A percentile compares a stretch with the other conserved stretches of the same genome.
These are phyloP conservation scores for Mastomys coucha DNA, from an alignment of 2,113 vertebrate genomes.

Conservation along the genomic window DNA sequence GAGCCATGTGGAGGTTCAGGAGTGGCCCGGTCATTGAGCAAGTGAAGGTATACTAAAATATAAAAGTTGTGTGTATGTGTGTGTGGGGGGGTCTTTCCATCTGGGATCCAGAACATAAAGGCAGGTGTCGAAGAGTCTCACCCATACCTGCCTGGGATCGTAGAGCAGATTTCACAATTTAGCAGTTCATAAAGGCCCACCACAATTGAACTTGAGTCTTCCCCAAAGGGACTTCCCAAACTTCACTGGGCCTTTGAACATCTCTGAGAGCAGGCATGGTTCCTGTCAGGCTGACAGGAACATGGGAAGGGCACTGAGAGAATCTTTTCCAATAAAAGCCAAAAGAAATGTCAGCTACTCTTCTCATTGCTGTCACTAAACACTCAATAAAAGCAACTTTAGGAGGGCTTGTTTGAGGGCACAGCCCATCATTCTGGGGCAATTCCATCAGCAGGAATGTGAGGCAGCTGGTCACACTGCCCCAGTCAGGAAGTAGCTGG, in stretches of 20 bases:
- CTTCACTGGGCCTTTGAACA: neutral
- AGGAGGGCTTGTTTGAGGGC: neutral
- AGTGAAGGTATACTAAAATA: no score
- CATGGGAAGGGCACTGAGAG: neutral
- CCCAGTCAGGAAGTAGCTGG: neutral
- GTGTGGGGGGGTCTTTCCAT: no score
- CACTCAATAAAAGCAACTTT: neutral
- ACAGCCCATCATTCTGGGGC: neutral
- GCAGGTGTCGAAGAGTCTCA: no score
- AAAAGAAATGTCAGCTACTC: neutral
- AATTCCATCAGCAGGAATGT: fast-evolving
- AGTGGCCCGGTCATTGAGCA: no score
- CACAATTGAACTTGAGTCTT: neutral
- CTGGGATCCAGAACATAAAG: no score
- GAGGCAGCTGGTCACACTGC: neutral
- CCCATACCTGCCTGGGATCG: no score
- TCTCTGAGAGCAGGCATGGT: neutral
- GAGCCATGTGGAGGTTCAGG: no score
- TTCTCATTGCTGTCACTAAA: neutral
- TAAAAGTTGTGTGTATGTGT: no score
- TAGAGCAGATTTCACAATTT: no score
- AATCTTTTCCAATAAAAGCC: neutral
- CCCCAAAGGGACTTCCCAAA: neutral
- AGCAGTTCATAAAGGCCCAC: neutral
- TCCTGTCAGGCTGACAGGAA: neutral